phyloP scores from a whole-genome alignment of 2,113 vertebrate species.

The Hylia prasina region DNA sequence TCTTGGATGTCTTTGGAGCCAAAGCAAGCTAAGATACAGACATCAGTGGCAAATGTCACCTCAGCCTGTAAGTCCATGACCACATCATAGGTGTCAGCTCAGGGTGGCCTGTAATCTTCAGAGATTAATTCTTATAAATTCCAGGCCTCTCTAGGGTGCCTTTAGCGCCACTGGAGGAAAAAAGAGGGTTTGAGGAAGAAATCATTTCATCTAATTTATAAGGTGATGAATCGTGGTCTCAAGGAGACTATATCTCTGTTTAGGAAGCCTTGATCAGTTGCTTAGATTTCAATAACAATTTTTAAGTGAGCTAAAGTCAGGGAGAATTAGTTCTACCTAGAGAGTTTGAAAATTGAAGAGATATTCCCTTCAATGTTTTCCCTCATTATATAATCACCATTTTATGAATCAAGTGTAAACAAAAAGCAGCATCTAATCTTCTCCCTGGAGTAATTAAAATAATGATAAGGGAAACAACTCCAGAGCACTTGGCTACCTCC shows the following conservation, averaged over 20 bases:
- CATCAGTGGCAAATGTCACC: not conserved
- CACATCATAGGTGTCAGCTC: not conserved
- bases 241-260: not conserved
- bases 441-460: conserved; percentile 53
- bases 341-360: conserved; percentile 4
- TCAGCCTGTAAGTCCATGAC: not conserved
- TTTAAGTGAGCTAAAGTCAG: not conserved
- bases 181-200: not conserved
- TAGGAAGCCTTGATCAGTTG: not conserved
- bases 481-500: conserved; percentile 9
- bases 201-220: not conserved
- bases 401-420: conserved; percentile 50
- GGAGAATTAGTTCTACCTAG: not conserved
- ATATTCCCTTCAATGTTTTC: conserved; percentile 2
- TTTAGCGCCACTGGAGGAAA: not conserved
- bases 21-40: not conserved
- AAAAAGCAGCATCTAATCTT: conserved; percentile 39
- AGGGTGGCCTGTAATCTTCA: not conserved
- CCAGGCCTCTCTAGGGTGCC: not conserved
- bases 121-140: not conserved
- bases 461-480: conserved; percentile 21
- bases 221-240: not conserved
- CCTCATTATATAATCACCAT: conserved; percentile 39
- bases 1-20: not conserved
- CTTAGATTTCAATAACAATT: not conserved